These are phyloP conservation scores for Notarius lentiginosus DNA, from an alignment of 2,113 vertebrate genomes.

Conservation along the genomic window DNA sequence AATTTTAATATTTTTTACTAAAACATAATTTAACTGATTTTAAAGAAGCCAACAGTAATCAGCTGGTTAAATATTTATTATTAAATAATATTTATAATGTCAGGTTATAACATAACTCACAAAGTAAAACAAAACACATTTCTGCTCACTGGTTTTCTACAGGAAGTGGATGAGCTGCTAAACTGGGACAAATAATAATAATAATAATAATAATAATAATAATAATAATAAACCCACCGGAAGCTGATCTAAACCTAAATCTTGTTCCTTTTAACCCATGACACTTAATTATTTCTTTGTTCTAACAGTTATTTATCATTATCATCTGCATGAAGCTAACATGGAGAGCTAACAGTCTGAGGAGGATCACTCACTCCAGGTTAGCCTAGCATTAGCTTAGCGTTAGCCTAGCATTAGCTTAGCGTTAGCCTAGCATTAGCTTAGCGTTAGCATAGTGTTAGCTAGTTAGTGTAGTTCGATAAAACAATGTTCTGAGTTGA, in stretches of 20 bases:
- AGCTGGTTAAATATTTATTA: background rate
- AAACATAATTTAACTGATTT: background rate
- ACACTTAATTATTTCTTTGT: background rate
- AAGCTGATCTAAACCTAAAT: background rate
- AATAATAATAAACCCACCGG: background rate
- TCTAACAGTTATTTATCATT: too few relatives aligned
- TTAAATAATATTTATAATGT: too few relatives aligned
- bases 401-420: background rate
- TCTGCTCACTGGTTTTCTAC: background rate
- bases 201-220: background rate
- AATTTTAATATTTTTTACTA: background rate
- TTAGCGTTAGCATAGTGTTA: background rate
- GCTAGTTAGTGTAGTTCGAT: background rate
- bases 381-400: constrained; percentile 1
- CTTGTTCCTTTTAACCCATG: background rate
- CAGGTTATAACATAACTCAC: background rate
- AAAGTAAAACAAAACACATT: background rate
- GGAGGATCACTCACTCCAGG: background rate
- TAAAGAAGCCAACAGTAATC: background rate
- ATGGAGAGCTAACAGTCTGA: background rate
- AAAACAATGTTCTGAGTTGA: background rate
- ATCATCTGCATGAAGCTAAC: background rate
- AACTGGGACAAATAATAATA: background rate
- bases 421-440: too few relatives aligned
- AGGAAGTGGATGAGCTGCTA: background rate